Percentiles rank a stretch among this genome's conserved stretches.
These are phyloP conservation scores for Synchiropus splendidus DNA, from an alignment of 2,113 vertebrate genomes.

Conservation along the genomic window DNA sequence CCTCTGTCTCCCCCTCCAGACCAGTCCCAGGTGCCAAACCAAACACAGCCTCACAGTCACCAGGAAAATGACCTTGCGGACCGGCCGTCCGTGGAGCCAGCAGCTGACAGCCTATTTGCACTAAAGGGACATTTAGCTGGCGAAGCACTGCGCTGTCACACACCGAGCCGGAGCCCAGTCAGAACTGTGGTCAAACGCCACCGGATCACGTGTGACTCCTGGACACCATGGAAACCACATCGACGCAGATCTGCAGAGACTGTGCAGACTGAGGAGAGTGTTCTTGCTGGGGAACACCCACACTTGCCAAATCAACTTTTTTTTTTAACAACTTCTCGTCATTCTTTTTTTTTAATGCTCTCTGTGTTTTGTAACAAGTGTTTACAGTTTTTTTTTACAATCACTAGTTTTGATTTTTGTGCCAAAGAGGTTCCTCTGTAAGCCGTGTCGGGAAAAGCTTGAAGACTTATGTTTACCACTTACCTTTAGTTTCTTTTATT, in stretches of 20 bases:
- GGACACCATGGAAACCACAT: constrained; percentile 13
- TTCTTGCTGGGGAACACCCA: constrained; percentile 23
- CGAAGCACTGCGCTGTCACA: constrained; percentile 31
- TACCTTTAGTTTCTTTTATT: constrained; percentile 23
- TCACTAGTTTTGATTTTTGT: constrained; percentile 50
- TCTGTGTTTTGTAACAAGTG: constrained; percentile 29
- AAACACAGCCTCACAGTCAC: constrained; percentile 58
- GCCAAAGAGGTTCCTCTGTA: constrained; percentile 65
- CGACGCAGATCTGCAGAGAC: constrained; percentile 58
- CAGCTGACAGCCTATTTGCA: constrained; percentile 63
- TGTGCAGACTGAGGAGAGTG: constrained; percentile 61
- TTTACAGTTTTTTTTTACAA: constrained; percentile 33
- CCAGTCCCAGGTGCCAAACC: constrained; percentile 70
- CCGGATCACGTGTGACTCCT: neutral
- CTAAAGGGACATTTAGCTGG: constrained; percentile 57
- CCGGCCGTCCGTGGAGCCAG: constrained; percentile 14
- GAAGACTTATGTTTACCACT: constrained; percentile 29
- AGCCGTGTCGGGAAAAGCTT: constrained; percentile 28
- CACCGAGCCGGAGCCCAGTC: constrained; percentile 9
- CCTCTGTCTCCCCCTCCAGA: constrained; percentile 21
- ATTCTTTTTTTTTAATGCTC: constrained; percentile 25
- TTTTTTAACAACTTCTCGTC: constrained; percentile 15
- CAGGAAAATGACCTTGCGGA: constrained; percentile 65
- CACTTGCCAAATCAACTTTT: constrained; percentile 54
- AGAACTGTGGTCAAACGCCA: too few relatives aligned